Conservation (phyloP, 2,113 vertebrate genomes). For the Zootoca vivipara region DNA sequence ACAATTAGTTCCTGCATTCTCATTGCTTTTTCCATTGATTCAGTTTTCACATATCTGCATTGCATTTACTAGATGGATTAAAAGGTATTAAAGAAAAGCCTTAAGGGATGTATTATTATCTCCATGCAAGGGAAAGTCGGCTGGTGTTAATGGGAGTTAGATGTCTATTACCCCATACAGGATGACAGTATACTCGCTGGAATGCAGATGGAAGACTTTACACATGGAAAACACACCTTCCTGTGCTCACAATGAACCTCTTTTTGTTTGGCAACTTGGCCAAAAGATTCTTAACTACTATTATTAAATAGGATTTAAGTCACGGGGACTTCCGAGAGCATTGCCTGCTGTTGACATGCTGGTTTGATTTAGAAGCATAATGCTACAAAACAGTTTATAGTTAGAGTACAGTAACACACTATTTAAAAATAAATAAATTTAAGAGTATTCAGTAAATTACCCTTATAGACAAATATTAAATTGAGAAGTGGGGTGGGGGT, state of each 20-base stretch:
- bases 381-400: neutral
- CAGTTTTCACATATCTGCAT: conserved; percentile 24
- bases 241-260: conserved; percentile 11
- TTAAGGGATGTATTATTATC: conserved; percentile 39
- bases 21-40: conserved; percentile 27
- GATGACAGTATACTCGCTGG: conserved; percentile 23
- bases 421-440: neutral
- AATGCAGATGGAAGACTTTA: conserved; percentile 23
- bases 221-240: conserved; percentile 36
- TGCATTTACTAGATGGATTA: conserved; percentile 47
- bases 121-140: conserved; percentile 27
- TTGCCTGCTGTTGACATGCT: neutral
- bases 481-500: neutral
- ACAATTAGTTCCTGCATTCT: conserved; percentile 54
- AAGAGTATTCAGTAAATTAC: neutral
- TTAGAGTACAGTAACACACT: neutral
- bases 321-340: conserved; percentile 12
- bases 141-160: conserved; percentile 45
- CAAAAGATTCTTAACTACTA: conserved; percentile 1
- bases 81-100: conserved; percentile 22
- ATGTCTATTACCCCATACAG: conserved; percentile 22
- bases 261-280: conserved; percentile 35
- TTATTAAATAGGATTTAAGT: conserved; percentile 7
- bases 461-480: neutral
- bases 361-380: neutral